Evolutionary conservation across 2,797 vertebrate genomes (phyloP).

Genomic region (Tiaroga cobitis): DNA sequence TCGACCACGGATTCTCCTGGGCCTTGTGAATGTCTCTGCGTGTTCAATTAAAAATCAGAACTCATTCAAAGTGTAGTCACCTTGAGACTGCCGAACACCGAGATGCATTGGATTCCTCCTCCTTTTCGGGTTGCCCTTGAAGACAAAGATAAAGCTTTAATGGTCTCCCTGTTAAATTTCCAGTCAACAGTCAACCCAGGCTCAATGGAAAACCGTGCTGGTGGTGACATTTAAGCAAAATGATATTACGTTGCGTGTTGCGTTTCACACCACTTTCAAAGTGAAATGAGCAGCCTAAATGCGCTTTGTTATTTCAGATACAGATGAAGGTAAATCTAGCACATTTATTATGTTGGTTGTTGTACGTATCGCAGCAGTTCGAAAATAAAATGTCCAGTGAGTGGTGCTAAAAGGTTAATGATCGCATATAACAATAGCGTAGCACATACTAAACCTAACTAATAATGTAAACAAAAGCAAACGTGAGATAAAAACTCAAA

Average conservation of each 20-base stretch:
- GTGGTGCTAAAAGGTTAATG: neutral
- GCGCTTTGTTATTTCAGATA: neutral
- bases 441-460: neutral
- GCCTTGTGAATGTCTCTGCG: constrained; percentile 63
- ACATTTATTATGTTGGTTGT: neutral
- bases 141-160: constrained; percentile 51
- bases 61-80: constrained; percentile 69
- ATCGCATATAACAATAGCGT: neutral
- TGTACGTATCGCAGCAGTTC: neutral
- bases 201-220: neutral
- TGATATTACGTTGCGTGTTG: neutral
- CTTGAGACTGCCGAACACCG: constrained; percentile 33
- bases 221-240: neutral
- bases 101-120: constrained; percentile 54
- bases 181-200: constrained; percentile 26
- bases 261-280: neutral
- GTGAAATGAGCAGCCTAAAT: neutral
- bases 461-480: neutral
- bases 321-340: neutral
- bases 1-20: constrained; percentile 59
- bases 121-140: constrained; percentile 47
- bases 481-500: neutral
- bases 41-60: constrained; percentile 69
- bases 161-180: constrained; percentile 38
- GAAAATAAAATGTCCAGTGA: neutral